These are phyloP conservation scores for Piliocolobus tephrosceles DNA, from an alignment of 2,113 vertebrate species.

Conservation along the genomic window DNA sequence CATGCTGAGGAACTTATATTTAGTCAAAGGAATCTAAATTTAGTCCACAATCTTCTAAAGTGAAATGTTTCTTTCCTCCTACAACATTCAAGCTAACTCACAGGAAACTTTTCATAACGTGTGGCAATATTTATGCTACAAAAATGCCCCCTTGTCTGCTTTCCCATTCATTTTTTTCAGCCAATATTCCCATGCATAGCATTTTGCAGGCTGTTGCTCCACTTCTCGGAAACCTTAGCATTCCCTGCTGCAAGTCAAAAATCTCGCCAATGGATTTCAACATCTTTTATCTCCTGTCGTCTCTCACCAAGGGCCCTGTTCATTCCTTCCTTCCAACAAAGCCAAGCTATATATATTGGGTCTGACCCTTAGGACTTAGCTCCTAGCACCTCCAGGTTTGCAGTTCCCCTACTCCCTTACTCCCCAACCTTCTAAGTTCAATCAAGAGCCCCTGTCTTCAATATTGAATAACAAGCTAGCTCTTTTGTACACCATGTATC, in stretches of 20 bases:
- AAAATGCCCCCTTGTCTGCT: slow-evolving; percentile 34
- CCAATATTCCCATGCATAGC: background rate
- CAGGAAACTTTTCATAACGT: slow-evolving; percentile 61
- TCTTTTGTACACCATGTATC: background rate
- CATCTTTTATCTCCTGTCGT: background rate
- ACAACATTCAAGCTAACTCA: slow-evolving; percentile 17
- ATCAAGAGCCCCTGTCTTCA: background rate
- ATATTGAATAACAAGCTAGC: background rate
- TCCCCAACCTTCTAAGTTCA: background rate
- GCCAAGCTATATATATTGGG: background rate
- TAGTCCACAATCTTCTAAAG: slow-evolving; percentile 57
- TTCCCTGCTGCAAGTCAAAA: background rate
- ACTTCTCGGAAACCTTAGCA: slow-evolving; percentile 28
- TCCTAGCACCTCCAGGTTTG: background rate
- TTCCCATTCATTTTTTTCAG: background rate
- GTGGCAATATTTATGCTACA: slow-evolving; percentile 50
- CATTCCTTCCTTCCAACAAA: slow-evolving; percentile 10
- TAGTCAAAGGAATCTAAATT: slow-evolving; percentile 64
- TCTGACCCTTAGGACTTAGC: background rate
- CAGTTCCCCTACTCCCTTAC: background rate
- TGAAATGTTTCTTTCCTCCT: slow-evolving; percentile 63
- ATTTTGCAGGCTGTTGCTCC: background rate
- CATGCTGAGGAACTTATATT: slow-evolving; percentile 45
- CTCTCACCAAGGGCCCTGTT: background rate
- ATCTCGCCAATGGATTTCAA: slow-evolving; percentile 19